These are phyloP conservation scores for Chloebia gouldiae DNA, from an alignment of 2,113 vertebrate species.

Conservation along the genomic window DNA sequence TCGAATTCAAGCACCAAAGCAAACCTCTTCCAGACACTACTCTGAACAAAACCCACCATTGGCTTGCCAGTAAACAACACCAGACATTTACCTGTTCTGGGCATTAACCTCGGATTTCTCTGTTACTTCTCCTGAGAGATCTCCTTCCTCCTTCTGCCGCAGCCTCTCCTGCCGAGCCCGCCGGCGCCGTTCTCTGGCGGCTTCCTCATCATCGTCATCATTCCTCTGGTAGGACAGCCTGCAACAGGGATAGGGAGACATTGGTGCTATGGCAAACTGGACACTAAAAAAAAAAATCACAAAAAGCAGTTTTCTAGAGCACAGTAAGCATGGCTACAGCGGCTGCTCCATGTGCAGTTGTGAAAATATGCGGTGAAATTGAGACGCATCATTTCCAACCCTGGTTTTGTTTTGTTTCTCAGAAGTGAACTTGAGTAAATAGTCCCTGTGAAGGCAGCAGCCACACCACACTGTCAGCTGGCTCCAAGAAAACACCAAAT, in stretches of 20 bases:
- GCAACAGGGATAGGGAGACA: neutral
- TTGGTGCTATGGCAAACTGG: neutral
- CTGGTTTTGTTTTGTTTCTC: neutral
- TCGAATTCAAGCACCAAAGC: neutral
- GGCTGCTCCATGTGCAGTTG: neutral
- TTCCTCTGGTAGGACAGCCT: slow-evolving; percentile 84
- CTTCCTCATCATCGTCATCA: slow-evolving; percentile 95
- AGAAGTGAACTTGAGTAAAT: neutral
- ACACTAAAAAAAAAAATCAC: neutral
- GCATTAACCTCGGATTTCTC: slow-evolving; percentile 81
- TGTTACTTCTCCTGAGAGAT: slow-evolving; percentile 69
- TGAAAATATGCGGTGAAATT: neutral
- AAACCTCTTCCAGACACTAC: neutral
- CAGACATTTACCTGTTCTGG: slow-evolving; percentile 85
- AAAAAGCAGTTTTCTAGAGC: neutral
- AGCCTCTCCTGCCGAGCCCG: slow-evolving; percentile 91
- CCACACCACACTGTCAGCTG: neutral
- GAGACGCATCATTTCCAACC: neutral
- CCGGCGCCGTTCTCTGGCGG: slow-evolving; percentile 89
- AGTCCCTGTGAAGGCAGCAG: neutral
- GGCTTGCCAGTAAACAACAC: neutral
- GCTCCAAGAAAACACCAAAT: neutral
- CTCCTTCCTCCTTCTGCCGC: slow-evolving; percentile 81
- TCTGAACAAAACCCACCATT: neutral
- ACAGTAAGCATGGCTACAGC: neutral